These are phyloP conservation scores for Struthio camelus DNA, from an alignment of 2,113 vertebrate genomes.

Conservation along the genomic window DNA sequence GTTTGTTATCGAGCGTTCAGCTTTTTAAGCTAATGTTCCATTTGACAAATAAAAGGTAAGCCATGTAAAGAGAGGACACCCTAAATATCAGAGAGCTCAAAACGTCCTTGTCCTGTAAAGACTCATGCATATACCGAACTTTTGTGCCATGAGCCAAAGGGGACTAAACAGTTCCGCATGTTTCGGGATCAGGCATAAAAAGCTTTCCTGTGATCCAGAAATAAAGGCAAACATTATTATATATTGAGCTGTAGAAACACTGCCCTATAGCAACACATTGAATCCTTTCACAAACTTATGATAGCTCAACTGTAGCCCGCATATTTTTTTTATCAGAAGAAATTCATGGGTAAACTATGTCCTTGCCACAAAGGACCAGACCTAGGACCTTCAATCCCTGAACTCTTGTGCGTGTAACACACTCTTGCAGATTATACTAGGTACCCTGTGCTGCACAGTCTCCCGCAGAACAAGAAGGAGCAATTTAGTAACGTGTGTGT, in stretches of 20 bases:
- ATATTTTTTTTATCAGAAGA: not conserved
- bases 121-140: not conserved
- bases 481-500: not conserved
- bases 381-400: not conserved
- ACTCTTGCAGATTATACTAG: fast-evolving
- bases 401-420: fast-evolving
- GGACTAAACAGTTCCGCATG: not conserved
- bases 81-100: not conserved
- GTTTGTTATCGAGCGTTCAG: not conserved
- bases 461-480: not conserved
- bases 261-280: not conserved
- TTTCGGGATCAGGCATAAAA: not conserved
- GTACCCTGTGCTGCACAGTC: not conserved
- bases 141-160: not conserved
- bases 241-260: not conserved
- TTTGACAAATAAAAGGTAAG: not conserved
- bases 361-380: not conserved
- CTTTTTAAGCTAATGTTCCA: not conserved
- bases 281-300: fast-evolving
- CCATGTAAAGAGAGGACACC: not conserved
- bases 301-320: fast-evolving
- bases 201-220: not conserved
- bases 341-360: not conserved
- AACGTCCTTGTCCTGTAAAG: fast-evolving
- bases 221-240: too few species aligned